Evolutionary conservation across 2,797 vertebrate genomes (phyloP), one percentile per base, ranked within the genome.

Genomic region (Sarcophilus harrisii): DNA sequence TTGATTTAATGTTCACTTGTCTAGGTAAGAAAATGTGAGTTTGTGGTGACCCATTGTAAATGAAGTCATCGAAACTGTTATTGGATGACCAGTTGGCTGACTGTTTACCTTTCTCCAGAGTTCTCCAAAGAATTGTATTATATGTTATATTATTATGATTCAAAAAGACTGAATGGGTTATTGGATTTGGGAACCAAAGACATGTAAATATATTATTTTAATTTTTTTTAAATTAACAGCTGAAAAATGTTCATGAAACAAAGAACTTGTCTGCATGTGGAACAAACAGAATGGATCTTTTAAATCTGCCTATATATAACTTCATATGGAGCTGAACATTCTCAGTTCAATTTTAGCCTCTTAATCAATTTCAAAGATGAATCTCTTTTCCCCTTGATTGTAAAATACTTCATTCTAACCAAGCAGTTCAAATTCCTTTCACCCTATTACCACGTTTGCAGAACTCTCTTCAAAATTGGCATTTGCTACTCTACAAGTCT

Each of bases 71-170:
- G 8, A 95, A 94, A 29, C 6, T 13, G 9, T 95, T 96, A 96
- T 92, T 87, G 92, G 57, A 91, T 28, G 92, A 52, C 60, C 95
- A 54, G 95, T 96, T 94, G 91, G 0, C 58, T 92, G 28, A 91
- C 96, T n/a, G 62, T 57, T 97, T 96, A 2, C 9, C 94, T 60
- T 96, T 96, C 90, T 58, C 97, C 97, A 93, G 95, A 97, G 38
- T 95, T 96, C 96, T 96, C 94, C 95, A 59, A 90, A 58, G 18
- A 0, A 0, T 95, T 96, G 94, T 95, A 94, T 87, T 57, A 38
- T 92, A 10, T 90, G 9, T 97, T 58, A 49, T 5, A 9, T n/a
- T 92, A 81, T 12, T 94, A 30, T 92, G 90, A 57, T 52, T n/a
- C 91, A 97, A 96, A 97, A 94, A 81, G 14, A 97, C 66, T 92